phyloP scores from a whole-genome alignment of 1,140 invertebrate species.

The Pentalonia nigronervosa region DNA sequence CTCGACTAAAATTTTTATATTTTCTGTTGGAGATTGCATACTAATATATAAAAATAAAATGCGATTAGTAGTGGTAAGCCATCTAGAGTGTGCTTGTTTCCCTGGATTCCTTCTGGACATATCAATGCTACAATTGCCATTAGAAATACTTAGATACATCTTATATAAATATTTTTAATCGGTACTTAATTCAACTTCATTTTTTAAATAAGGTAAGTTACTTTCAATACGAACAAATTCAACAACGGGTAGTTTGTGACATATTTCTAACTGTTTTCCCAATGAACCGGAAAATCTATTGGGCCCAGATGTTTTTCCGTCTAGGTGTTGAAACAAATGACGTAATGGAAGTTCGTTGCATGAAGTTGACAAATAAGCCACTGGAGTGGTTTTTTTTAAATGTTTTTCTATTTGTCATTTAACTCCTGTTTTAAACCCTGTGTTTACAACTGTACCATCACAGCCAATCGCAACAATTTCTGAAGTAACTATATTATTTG shows the following conservation, averaged over 20 bases:
- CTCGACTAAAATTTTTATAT: background rate
- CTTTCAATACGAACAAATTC: constrained; percentile 6
- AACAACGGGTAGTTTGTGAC: background rate
- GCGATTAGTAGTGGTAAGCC: too few relatives aligned
- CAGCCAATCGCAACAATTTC: background rate
- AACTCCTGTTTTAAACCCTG: background rate
- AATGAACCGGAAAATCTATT: background rate
- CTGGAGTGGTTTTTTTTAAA: background rate
- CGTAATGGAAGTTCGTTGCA: background rate
- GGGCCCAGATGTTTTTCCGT: background rate
- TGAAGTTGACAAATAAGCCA: background rate
- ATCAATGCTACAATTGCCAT: background rate
- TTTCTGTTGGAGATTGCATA: background rate
- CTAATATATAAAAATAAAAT: too few relatives aligned
- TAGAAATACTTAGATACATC: background rate
- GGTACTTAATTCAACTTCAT: background rate
- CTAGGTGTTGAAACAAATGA: background rate
- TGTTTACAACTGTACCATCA: background rate
- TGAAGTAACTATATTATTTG: background rate
- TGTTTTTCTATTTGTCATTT: background rate
- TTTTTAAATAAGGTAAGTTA: constrained; percentile 10
- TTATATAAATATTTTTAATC: background rate
- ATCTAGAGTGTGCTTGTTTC: too few relatives aligned
- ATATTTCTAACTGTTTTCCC: background rate
- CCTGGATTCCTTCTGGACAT: too few relatives aligned